A percentile compares a stretch with the other conserved stretches of the same genome.
Conservation (phyloP, 2,113 vertebrate species). For the Dolichallabes microphthalmus region DNA sequence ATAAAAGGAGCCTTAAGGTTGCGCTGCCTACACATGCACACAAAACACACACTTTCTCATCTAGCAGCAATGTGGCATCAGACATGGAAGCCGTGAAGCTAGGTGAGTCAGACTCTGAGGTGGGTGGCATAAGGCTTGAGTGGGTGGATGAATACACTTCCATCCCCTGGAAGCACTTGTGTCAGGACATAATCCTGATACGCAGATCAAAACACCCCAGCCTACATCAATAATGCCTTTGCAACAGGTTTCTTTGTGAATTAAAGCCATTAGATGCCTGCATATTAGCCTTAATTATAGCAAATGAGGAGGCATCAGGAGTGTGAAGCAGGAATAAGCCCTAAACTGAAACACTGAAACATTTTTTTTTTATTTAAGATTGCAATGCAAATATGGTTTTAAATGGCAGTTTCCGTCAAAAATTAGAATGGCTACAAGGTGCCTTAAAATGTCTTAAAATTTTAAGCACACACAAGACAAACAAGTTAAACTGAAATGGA, state of each 20-base stretch:
- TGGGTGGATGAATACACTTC: constrained; percentile 78
- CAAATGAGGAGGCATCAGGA: constrained; percentile 46
- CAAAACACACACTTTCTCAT: constrained; percentile 58
- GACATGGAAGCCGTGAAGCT: constrained; percentile 60
- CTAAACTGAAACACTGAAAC: constrained; percentile 27
- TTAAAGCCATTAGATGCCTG: constrained; percentile 54
- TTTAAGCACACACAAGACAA: not conserved
- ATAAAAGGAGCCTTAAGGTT: constrained; percentile 73
- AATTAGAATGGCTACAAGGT: not conserved
- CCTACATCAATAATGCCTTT: constrained; percentile 45
- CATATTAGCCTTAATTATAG: constrained; percentile 51
- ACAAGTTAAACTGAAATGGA: constrained; percentile 20
- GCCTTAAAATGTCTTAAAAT: not conserved
- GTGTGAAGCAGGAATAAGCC: constrained; percentile 19
- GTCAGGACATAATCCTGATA: constrained; percentile 70
- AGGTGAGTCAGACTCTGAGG: constrained; percentile 74
- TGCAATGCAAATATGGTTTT: constrained; percentile 2
- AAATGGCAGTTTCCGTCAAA: not conserved
- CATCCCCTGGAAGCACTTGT: constrained; percentile 68
- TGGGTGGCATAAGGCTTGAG: constrained; percentile 70
- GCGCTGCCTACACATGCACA: constrained; percentile 66
- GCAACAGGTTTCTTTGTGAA: constrained; percentile 47
- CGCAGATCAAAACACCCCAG: constrained; percentile 62
- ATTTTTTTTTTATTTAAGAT: not conserved
- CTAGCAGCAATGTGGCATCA: constrained; percentile 59